phyloP scores from a whole-genome alignment of 2,888 invertebrate species.

The Zele albiditarsus region DNA sequence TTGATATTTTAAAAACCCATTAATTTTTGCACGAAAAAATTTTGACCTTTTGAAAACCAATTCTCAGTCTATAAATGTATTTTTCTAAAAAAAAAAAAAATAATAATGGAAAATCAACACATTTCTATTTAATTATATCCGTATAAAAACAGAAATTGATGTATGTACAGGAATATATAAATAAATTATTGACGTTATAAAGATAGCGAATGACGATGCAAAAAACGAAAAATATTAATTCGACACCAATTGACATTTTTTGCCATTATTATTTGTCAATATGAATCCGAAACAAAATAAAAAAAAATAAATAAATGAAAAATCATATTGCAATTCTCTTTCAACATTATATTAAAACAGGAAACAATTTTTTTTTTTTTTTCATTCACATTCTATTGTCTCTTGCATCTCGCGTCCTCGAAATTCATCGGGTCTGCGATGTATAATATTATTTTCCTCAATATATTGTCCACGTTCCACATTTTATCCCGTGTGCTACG shows the following conservation, averaged over 20 bases:
- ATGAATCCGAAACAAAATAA: not conserved
- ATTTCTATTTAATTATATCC: not conserved
- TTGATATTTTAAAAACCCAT: not conserved
- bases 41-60: not conserved
- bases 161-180: too few relatives aligned
- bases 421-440: conserved; percentile 21
- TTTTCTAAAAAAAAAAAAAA: conserved; percentile 38
- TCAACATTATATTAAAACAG: not conserved
- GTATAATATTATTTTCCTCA: conserved; percentile 17
- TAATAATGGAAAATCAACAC: conserved; percentile 11
- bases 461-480: conserved; percentile 32
- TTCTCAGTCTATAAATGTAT: conserved; percentile 36
- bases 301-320: not conserved
- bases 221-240: not conserved
- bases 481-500: conserved; percentile 30
- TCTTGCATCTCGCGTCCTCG: conserved; percentile 15
- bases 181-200: too few relatives aligned
- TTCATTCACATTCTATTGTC: not conserved
- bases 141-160: not conserved
- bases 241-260: not conserved
- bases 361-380: not conserved
- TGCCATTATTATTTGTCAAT: not conserved
- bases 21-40: not conserved
- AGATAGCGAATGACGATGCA: too few relatives aligned
- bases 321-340: too few relatives aligned